phyloP scores from a whole-genome alignment of 2,888 invertebrate species.

The Napeogenes inachia region DNA sequence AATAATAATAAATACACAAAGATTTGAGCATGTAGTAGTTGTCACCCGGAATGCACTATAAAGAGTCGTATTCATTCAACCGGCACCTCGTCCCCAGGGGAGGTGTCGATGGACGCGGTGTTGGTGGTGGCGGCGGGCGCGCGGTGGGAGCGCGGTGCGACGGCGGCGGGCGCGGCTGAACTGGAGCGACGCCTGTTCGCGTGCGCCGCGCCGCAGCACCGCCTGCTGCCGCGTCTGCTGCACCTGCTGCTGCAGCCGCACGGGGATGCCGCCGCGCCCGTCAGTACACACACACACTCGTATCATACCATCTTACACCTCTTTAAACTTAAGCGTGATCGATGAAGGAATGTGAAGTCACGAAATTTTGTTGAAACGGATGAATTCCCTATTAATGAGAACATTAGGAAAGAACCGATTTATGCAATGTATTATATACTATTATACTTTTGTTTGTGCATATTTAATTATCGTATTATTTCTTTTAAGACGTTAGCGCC shows the following conservation, averaged over 20 bases:
- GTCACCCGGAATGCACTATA: no score
- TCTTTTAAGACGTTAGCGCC: slow-evolving; percentile 63
- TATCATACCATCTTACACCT: background rate
- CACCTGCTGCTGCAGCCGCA: slow-evolving; percentile 51
- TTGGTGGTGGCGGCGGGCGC: slow-evolving; percentile 66
- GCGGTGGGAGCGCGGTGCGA: slow-evolving; percentile 60
- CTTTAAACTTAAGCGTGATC: no score
- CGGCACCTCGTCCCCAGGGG: slow-evolving; percentile 34
- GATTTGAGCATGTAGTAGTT: no score
- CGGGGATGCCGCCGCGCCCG: slow-evolving; percentile 30
- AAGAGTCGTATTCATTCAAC: slow-evolving; percentile 12
- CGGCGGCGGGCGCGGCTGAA: slow-evolving; percentile 50
- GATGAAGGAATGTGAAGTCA: no score
- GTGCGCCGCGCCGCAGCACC: slow-evolving; percentile 64
- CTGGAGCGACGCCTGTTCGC: slow-evolving; percentile 66
- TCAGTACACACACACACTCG: background rate
- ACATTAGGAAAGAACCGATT: background rate
- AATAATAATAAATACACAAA: no score
- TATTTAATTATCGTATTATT: background rate
- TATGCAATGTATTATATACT: no score
- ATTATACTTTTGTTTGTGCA: background rate
- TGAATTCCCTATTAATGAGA: background rate
- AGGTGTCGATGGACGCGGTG: slow-evolving; percentile 52
- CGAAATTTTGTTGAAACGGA: background rate
- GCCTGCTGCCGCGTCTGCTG: slow-evolving; percentile 68